Evolutionary conservation across 1,140 invertebrate genomes (phyloP).

Genomic region (Trissolcus basalis): DNA sequence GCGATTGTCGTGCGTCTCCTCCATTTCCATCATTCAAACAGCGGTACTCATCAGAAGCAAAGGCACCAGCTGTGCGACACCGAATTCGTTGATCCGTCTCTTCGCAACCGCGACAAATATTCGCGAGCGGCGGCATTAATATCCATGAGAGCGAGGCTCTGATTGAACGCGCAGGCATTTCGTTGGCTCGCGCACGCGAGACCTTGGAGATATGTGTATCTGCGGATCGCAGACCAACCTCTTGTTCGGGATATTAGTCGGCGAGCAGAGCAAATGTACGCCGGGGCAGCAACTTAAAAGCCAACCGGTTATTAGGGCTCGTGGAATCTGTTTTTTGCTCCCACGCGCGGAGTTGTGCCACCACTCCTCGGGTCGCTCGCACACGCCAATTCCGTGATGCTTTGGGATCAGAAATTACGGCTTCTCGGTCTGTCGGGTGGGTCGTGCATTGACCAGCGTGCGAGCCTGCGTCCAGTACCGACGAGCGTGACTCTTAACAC

Average conservation of each 20-base stretch:
- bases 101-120: too few species aligned
- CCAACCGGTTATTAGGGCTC: conserved; percentile 65
- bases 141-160: conserved; percentile 32
- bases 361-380: conserved; percentile 32
- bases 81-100: too few species aligned
- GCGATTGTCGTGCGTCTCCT: too few species aligned
- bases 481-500: conserved; percentile 70
- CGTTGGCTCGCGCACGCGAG: too few species aligned
- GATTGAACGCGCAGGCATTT: conserved; percentile 23
- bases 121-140: too few species aligned
- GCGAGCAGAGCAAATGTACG: conserved; percentile 43
- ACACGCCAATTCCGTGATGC: conserved; percentile 60
- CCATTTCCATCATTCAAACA: too few species aligned
- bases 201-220: conserved; percentile 53
- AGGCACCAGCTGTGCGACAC: too few species aligned
- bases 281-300: conserved; percentile 35
- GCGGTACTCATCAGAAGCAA: too few species aligned
- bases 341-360: conserved; percentile 60
- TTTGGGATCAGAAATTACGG: conserved; percentile 70
- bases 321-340: conserved; percentile 69
- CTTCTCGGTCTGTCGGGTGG: conserved; percentile 55
- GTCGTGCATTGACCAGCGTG: conserved; percentile 68
- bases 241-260: conserved; percentile 37
- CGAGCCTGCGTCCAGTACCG: conserved; percentile 61
- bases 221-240: conserved; percentile 37